Conservation (phyloP, 2,113 vertebrate species). For the Upupa epops region DNA sequence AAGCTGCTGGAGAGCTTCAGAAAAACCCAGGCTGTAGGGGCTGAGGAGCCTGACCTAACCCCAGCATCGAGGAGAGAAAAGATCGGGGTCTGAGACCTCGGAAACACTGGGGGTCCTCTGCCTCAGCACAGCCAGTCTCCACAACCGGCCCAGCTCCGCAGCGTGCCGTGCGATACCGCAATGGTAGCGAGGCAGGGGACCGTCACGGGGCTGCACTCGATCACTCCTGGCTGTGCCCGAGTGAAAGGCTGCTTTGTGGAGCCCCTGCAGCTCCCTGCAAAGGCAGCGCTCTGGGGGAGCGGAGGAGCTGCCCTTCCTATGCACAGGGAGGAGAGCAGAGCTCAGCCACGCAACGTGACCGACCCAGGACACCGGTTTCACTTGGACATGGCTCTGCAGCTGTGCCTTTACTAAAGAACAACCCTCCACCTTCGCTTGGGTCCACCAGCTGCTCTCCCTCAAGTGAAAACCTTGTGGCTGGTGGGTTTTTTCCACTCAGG, state of each 20-base stretch:
- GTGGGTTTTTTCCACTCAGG: neutral
- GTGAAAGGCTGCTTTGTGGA: neutral
- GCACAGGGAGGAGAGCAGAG: neutral
- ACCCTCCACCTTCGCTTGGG: neutral
- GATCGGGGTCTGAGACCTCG: neutral
- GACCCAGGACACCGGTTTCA: neutral
- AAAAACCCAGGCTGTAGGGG: neutral
- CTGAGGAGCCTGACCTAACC: neutral
- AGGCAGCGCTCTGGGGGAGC: neutral
- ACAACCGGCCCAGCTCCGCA: neutral
- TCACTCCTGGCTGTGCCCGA: neutral
- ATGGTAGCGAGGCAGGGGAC: neutral
- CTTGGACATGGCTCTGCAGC: neutral
- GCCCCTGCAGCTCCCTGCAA: too few relatives aligned
- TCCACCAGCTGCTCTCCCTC: neutral
- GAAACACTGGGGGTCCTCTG: neutral
- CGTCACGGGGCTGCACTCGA: neutral
- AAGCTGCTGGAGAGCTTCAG: neutral
- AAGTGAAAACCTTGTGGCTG: neutral
- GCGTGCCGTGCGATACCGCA: rapidly evolving
- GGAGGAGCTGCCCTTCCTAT: neutral
- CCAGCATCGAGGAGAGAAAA: neutral
- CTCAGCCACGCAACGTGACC: rapidly evolving
- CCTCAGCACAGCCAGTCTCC: neutral
- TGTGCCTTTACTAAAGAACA: neutral